Evolutionary conservation across 2,888 invertebrate genomes (phyloP).

Genomic region (Cabera pusaria): DNA sequence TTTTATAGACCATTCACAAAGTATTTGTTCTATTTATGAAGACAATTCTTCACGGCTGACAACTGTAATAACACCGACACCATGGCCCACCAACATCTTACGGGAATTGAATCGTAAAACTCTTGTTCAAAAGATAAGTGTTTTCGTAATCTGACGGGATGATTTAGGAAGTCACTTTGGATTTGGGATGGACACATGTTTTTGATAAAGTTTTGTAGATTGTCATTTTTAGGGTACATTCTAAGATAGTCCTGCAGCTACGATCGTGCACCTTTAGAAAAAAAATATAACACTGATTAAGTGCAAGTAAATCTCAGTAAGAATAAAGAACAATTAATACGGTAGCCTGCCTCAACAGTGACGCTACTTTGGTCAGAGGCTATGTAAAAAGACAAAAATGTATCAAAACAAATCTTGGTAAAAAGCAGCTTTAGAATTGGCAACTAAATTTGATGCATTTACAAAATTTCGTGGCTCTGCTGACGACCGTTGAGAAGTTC

Average conservation of each 20-base stretch:
- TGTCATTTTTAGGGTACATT: too few relatives aligned
- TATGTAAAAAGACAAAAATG: background rate
- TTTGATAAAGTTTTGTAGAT: background rate
- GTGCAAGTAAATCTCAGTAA: too few relatives aligned
- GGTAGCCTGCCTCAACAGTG: too few relatives aligned
- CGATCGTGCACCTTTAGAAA: too few relatives aligned
- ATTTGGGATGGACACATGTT: slow-evolving; percentile 1
- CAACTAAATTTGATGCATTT: too few relatives aligned
- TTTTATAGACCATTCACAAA: slow-evolving; percentile 32
- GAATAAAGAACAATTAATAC: too few relatives aligned
- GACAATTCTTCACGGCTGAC: slow-evolving; percentile 25
- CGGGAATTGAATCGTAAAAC: slow-evolving; percentile 24
- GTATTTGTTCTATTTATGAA: slow-evolving; percentile 25
- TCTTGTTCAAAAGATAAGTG: slow-evolving; percentile 17
- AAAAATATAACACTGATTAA: too few relatives aligned
- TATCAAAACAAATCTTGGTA: background rate
- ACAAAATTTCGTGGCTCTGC: too few relatives aligned
- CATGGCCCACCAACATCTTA: slow-evolving; percentile 16
- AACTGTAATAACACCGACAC: slow-evolving; percentile 33
- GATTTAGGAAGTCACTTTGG: slow-evolving; percentile 12
- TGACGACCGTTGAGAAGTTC: too few relatives aligned
- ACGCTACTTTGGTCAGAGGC: too few relatives aligned
- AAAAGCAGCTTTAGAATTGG: too few relatives aligned
- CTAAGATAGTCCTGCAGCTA: too few relatives aligned
- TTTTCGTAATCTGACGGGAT: slow-evolving; percentile 20